Evolutionary conservation across 1,140 invertebrate genomes (phyloP).

Genomic region (Nephila pilipes): DNA sequence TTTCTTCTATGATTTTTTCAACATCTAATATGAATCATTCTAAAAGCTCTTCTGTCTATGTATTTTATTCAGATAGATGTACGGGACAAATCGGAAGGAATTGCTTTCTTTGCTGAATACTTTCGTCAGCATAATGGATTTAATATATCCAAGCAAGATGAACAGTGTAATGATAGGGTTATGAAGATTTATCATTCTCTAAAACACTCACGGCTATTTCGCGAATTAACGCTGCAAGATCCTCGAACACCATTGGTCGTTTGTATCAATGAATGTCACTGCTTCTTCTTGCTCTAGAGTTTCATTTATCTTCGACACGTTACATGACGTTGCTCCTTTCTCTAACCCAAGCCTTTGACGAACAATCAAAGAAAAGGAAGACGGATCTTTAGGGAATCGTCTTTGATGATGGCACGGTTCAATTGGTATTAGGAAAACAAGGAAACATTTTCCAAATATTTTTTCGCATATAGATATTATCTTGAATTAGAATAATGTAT

Average conservation of each 20-base stretch:
- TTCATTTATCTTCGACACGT: background rate
- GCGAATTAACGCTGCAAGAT: background rate
- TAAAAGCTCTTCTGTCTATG: background rate
- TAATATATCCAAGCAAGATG: background rate
- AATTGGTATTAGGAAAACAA: no score
- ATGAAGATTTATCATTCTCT: background rate
- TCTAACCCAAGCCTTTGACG: background rate
- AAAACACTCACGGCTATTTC: background rate
- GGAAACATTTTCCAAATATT: no score
- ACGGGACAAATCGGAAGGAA: background rate
- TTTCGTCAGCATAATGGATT: background rate
- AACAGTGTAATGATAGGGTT: background rate
- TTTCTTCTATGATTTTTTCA: no score
- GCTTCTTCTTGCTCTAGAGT: background rate
- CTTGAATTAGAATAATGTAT: no score
- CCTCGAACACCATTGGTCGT: background rate
- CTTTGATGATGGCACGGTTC: no score
- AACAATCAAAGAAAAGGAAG: background rate
- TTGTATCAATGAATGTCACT: slow-evolving; percentile 24
- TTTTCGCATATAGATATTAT: no score
- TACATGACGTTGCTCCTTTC: background rate
- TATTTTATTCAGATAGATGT: background rate
- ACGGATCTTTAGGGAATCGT: background rate
- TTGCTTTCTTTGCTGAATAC: background rate
- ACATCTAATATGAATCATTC: no score